Evolutionary conservation across 2,113 vertebrate species (phyloP).

Genomic region (Numenius arquata): DNA sequence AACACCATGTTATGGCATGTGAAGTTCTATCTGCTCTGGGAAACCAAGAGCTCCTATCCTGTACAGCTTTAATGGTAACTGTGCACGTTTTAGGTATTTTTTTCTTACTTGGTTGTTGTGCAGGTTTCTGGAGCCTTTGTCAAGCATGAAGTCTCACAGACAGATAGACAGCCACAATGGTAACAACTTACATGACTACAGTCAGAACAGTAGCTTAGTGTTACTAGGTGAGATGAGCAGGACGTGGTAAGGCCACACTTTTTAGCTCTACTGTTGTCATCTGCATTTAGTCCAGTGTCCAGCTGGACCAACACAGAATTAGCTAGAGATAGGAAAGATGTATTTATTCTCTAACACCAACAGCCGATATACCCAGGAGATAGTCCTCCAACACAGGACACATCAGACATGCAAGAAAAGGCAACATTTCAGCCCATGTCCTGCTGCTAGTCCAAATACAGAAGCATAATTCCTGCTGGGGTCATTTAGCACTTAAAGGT

Average conservation of each 20-base stretch:
- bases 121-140: not conserved
- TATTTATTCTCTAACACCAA: not conserved
- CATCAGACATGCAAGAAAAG: not conserved
- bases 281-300: not conserved
- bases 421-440: not conserved
- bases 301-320: not conserved
- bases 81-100: not conserved
- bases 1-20: not conserved
- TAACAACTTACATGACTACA: not conserved
- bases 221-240: not conserved
- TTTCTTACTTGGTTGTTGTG: not conserved
- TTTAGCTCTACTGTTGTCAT: not conserved
- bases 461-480: not conserved
- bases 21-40: not conserved
- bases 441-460: conserved; percentile 14
- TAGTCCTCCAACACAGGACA: not conserved
- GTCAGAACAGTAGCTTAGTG: not conserved
- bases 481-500: conserved; percentile 24
- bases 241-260: not conserved
- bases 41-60: not conserved
- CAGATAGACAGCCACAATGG: not conserved
- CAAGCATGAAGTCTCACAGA: not conserved
- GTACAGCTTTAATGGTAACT: not conserved
- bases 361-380: not conserved
- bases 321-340: not conserved